Percentiles rank a stretch among this genome's conserved stretches.
Conservation (phyloP, 2,113 vertebrate species). For the Notiomystis cincta region DNA sequence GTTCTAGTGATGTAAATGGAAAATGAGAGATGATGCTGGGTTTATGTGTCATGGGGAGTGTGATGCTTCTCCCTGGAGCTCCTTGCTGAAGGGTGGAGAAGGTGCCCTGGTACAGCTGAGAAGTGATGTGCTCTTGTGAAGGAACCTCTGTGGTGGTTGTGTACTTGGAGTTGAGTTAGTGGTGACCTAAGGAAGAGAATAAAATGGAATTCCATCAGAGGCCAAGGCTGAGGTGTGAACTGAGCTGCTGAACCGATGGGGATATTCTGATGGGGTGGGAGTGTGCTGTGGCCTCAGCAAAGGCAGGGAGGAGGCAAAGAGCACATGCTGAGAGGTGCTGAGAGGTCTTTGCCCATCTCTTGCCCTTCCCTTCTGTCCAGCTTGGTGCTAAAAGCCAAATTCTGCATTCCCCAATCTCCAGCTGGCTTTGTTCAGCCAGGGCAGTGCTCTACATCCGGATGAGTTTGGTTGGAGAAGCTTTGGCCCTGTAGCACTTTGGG, state of each 20-base stretch:
- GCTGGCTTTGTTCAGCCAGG: background rate
- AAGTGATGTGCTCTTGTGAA: accelerated
- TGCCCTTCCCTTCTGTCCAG: background rate
- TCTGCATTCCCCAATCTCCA: background rate
- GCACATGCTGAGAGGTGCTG: background rate
- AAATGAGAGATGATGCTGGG: background rate
- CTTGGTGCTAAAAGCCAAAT: background rate
- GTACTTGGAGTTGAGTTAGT: background rate
- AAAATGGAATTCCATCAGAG: background rate
- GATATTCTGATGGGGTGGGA: background rate
- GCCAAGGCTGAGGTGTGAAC: background rate
- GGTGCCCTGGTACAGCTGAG: background rate
- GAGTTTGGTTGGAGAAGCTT: background rate
- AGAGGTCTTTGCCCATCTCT: background rate
- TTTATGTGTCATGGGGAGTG: accelerated
- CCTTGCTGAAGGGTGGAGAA: background rate
- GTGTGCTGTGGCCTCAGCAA: background rate
- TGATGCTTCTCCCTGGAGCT: background rate
- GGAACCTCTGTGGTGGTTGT: background rate
- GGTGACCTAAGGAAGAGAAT: background rate
- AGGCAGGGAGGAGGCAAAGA: background rate
- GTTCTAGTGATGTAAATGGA: background rate
- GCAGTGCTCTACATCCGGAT: accelerated
- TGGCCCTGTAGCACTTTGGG: accelerated
- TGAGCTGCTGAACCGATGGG: background rate